Evolutionary conservation across 2,797 vertebrate species (phyloP).

Genomic region (Staurois parvus): DNA sequence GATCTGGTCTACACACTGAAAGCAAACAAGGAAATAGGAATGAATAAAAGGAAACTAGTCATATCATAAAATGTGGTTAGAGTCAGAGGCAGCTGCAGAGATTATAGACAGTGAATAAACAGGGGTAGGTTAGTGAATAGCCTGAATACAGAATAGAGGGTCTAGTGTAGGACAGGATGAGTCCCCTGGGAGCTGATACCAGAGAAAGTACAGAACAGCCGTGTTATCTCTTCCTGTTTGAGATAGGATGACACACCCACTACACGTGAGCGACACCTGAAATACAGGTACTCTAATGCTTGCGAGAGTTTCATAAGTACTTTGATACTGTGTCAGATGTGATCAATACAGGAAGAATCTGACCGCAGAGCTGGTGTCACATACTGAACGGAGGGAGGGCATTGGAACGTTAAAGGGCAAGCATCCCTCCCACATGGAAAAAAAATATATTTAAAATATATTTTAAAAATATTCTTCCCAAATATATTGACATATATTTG

Average conservation of each 20-base stretch:
- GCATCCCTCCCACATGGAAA: too few species aligned
- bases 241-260: slow-evolving; percentile 24
- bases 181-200: neutral
- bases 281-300: slow-evolving; percentile 12
- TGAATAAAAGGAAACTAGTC: neutral
- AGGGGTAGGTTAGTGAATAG: neutral
- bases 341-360: slow-evolving; percentile 18
- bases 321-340: slow-evolving; percentile 18
- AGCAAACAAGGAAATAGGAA: neutral
- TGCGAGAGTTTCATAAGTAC: neutral
- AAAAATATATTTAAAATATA: too few species aligned
- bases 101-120: neutral
- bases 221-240: slow-evolving; percentile 49
- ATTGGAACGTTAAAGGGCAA: neutral
- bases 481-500: too few species aligned
- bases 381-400: neutral
- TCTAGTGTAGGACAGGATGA: neutral
- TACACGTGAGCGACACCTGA: slow-evolving; percentile 44
- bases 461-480: too few species aligned
- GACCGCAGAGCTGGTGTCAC: neutral
- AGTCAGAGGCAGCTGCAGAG: neutral
- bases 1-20: neutral
- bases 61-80: too few species aligned
- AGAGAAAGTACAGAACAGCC: neutral
- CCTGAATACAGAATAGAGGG: neutral